These are phyloP conservation scores for Holocentrus rufus DNA, from an alignment of 2,797 vertebrate species.

Conservation along the genomic window DNA sequence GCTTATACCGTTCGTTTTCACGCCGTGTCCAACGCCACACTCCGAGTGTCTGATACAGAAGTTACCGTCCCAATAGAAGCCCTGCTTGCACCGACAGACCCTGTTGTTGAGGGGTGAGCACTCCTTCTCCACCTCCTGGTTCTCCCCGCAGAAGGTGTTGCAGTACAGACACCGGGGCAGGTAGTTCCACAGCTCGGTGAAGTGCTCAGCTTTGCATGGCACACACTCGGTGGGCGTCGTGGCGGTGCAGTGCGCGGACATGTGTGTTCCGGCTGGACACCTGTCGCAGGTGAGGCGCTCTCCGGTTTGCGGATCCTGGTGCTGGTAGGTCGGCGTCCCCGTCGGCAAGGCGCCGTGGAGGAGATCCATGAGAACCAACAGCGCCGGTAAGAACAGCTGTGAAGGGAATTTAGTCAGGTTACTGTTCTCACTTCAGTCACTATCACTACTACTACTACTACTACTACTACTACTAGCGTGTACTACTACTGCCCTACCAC, in stretches of 20 bases:
- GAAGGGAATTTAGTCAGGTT: background rate
- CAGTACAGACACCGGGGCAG: slow-evolving; percentile 80
- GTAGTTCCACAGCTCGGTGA: slow-evolving; percentile 80
- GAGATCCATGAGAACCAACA: slow-evolving; percentile 51
- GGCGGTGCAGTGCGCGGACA: slow-evolving; percentile 69
- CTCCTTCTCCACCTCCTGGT: slow-evolving; percentile 73
- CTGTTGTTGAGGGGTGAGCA: slow-evolving; percentile 70
- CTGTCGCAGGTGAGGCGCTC: slow-evolving; percentile 54
- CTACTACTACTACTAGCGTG: background rate
- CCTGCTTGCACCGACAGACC: slow-evolving; percentile 78
- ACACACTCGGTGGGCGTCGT: slow-evolving; percentile 66
- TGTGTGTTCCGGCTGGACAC: slow-evolving; percentile 71
- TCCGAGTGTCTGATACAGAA: slow-evolving; percentile 70
- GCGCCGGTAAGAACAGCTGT: slow-evolving; percentile 35
- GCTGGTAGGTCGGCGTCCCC: slow-evolving; percentile 49
- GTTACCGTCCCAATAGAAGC: slow-evolving; percentile 60
- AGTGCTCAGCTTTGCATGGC: slow-evolving; percentile 60
- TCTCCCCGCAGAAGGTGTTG: slow-evolving; percentile 65
- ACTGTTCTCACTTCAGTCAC: background rate
- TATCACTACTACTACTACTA: background rate
- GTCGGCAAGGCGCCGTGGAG: background rate
- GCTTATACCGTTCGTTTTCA: slow-evolving; percentile 67
- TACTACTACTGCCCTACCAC: no score
- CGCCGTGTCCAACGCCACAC: slow-evolving; percentile 70
- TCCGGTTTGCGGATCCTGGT: slow-evolving; percentile 35